Base-by-base conservation (phyloP, 2,113 vertebrate species). In the Leptocoma aspasia region DNA sequence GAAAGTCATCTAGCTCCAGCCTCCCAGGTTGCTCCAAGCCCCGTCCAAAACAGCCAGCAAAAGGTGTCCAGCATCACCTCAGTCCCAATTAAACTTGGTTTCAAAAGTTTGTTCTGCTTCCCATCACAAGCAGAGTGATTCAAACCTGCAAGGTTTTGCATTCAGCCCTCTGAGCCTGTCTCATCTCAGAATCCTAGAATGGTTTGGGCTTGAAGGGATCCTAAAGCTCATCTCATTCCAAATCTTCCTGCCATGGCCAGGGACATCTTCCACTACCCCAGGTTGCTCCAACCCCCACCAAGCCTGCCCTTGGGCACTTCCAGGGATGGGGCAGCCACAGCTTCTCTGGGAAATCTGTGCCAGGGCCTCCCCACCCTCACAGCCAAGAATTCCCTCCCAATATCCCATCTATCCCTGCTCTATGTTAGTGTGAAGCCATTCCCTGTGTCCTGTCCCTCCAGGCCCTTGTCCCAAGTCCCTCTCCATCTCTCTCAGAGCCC, bases 271-370 rank as follows among this genome's bases (percentile, higher is more conserved):
- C 59, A 24, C 5, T 7, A 0, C 1, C 5, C 17, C 52, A 85
- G n/a, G 2, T 0, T 22, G 44, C 37, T 79, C 50, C 72, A 10
- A 44, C 15, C 15, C 15, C 10, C 0, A 0, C 30, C 27, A 50
- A 72, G 0, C 57, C 44, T 47, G 28, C 8, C 3, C 8, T 53
- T 19, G 52, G 16, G 0, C 73, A 60, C 17, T 45, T 0, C 44
- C 66, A 91, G 52, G 30, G 26, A 54, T 82, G 45, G 16, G 14
- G 30, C n/a, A 89, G 45, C 54, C 61, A 13, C 61, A 82, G 54
- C 17, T 75, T 0, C 53, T 75, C 53, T 45, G 61, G 45, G 39
- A 9, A 89, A 4, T 23, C 45, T 53, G 52, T 30, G 23, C 13
- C 60, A 59, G 59, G 18, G 8, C 18, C 30, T 81, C 0, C 0